Percentiles rank a stretch among this genome's conserved stretches.
Evolutionary conservation across 2,888 invertebrate species (phyloP).

Genomic region (Drosophila quinaria): DNA sequence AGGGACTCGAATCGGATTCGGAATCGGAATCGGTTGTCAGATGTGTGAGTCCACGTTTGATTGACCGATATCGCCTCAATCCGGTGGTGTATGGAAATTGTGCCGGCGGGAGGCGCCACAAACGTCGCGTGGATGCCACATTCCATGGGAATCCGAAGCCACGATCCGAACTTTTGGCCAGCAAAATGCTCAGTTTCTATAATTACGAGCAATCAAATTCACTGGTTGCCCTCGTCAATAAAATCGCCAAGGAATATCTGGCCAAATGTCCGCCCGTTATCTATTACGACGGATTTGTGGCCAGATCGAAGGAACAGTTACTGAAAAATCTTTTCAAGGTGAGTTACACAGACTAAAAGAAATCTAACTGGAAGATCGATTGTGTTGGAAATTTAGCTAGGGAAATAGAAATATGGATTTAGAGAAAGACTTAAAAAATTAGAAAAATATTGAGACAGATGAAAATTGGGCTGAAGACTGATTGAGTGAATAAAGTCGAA

Average conservation of each 20-base stretch:
- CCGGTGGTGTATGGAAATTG: constrained; percentile 46
- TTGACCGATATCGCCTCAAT: constrained; percentile 54
- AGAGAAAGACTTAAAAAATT: background rate
- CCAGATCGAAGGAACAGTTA: constrained; percentile 87
- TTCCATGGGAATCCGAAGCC: constrained; percentile 88
- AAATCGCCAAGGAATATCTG: constrained; percentile 88
- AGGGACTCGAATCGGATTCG: background rate
- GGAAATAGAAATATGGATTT: background rate
- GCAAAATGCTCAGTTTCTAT: constrained; percentile 85
- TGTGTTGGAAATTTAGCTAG: background rate
- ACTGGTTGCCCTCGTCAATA: constrained; percentile 88
- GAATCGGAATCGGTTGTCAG: background rate
- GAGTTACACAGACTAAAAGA: background rate
- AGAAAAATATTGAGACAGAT: no score
- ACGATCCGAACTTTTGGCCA: constrained; percentile 87
- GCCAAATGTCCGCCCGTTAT: constrained; percentile 89
- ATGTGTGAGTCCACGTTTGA: constrained; percentile 56
- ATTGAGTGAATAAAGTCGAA: no score
- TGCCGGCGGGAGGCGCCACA: constrained; percentile 18
- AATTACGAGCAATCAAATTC: constrained; percentile 87
- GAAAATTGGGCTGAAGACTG: no score
- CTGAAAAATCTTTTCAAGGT: constrained; percentile 87
- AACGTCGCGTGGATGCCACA: constrained; percentile 86
- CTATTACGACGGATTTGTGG: constrained; percentile 89
- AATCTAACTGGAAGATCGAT: background rate